Evolutionary conservation across 1,140 invertebrate genomes (phyloP), one percentile per base, ranked within the genome.

Genomic region (Trichogramma pretiosum): DNA sequence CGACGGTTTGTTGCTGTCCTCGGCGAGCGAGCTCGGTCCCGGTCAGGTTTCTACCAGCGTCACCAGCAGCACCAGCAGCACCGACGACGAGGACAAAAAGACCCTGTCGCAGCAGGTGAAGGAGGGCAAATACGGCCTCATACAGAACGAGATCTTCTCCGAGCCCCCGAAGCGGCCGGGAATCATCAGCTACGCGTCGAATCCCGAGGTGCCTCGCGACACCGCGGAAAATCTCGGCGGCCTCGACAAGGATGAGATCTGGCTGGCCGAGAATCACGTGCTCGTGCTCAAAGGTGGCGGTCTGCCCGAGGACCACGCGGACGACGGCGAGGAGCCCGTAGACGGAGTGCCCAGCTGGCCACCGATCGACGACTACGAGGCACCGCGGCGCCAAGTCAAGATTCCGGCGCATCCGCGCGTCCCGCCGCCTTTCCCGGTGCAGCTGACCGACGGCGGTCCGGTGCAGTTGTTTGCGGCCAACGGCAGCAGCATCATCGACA

Each of bases 341-440:
- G 17, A 40, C 16, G 9, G 9, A 1, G 37, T 24, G 11, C 3
- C n/a, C 9, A 70, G 71, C 10, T 90, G 86, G 86, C 77, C 80
- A 36, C 79, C 87, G 3, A 88, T 93, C 51, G 88, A 91, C 59
- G 77, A 84, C 59, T 90, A 86, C 62, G 74, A 83, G 62, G 86
- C 86, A 30, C 86, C 87, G 5, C 74, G 77, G 54, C 77, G 87
- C 53, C 85, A 85, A 66, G 83, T 90, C 54, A 85, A 85, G 64
- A 75, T 89, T 57, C 84, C 85, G 5, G 58, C 74, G 7, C 78
- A 78, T 59, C 84, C 84, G 1, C 81, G 81, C 64, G 77, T 90
- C 55, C 86, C 88, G 65, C 88, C 88, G 71, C 88, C 88, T 60
- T 91, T 91, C 81, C 88, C 87, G 56, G 80, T 91, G 62, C 85